Evolutionary conservation across 2,797 vertebrate species (phyloP), one percentile per base, ranked within the genome.

Genomic region (Knipowitschia caucasica): DNA sequence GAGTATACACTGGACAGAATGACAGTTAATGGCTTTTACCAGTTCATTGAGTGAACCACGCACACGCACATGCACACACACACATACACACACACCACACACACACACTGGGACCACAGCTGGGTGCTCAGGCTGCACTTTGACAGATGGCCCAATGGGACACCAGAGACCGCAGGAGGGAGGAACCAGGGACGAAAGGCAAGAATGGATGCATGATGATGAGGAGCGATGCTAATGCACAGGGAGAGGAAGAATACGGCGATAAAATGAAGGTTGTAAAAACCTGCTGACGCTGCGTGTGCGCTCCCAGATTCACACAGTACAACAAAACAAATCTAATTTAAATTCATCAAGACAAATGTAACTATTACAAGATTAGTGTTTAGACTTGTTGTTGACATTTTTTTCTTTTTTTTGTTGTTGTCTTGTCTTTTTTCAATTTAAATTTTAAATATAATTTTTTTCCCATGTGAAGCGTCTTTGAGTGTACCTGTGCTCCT

Each of bases 101-200:
- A n/a, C n/a, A n/a, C n/a, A n/a, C 29, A 18, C 20, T 47, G 36
- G 51, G 56, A 66, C 61, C 64, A 52, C 85, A 85, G 84, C 77
- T 84, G 86, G 79, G 62, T 7, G 14, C 58, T 52, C 60, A 49
- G 68, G 62, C 69, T 4, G 40, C 61, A 80, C 59, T 77, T 62
- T 83, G 79, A 84, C 86, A 88, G 85, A 89, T 88, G 84, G 85
- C 57, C 71, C 74, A 66, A 77, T 80, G 71, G 73, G 69, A 80
- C 14, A 46, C 55, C 43, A 36, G 45, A 44, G 34, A 58, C 59
- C 49, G 63, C 55, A 56, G 33, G 50, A 64, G 67, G 57, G 55
- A 59, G 57, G 62, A 59, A 31, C 47, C 29, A 10, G 56, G 56
- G 31, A 62, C 42, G 59, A 50, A 25, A 53, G 49, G 24, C 40